Conservation (phyloP, 2,797 vertebrate species). For the Parauchenoglanis punctatus region DNA sequence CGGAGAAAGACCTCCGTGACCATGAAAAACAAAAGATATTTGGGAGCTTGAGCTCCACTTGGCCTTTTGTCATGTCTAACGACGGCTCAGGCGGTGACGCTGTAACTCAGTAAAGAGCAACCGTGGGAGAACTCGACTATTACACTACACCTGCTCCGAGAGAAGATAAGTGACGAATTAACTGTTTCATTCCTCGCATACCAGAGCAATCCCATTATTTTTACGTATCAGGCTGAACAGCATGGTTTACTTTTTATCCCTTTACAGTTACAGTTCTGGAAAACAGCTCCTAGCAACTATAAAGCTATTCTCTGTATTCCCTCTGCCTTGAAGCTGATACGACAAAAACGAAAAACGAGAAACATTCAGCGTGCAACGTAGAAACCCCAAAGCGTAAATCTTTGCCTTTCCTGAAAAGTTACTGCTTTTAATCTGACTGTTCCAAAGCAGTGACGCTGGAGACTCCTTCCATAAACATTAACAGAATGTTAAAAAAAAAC, state of each 20-base stretch:
- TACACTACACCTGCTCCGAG: background rate
- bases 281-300: background rate
- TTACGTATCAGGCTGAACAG: background rate
- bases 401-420: background rate
- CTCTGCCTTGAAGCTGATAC: too few relatives aligned
- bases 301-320: background rate
- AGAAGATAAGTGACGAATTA: background rate
- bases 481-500: too few relatives aligned
- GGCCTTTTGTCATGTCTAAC: constrained; percentile 38
- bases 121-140: background rate
- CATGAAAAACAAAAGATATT: constrained; percentile 40
- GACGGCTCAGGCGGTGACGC: background rate
- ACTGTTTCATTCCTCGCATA: background rate
- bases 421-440: background rate
- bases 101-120: background rate
- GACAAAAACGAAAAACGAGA: background rate
- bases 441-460: background rate
- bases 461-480: background rate
- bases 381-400: background rate
- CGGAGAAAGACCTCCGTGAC: constrained; percentile 39
- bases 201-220: background rate
- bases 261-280: background rate
- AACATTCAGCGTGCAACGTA: too few relatives aligned
- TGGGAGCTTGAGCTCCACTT: constrained; percentile 13
- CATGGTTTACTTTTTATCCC: background rate